Conservation (phyloP, 2,888 invertebrate species). For the Andrena praecox region DNA sequence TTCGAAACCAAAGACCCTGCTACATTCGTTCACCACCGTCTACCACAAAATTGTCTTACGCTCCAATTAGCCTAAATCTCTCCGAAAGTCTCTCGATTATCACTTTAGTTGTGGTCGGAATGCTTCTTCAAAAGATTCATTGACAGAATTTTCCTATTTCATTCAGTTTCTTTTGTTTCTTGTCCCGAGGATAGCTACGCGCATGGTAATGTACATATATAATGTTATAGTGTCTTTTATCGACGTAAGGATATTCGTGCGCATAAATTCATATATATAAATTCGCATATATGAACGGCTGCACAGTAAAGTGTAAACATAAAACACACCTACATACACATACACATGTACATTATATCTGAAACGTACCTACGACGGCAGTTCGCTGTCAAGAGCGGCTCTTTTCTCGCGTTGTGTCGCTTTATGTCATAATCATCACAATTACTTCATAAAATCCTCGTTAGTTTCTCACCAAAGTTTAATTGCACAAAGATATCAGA, state of each 20-base stretch:
- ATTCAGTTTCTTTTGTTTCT: slow-evolving; percentile 41
- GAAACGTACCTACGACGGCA: slow-evolving; percentile 66
- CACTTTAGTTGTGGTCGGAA: slow-evolving; percentile 73
- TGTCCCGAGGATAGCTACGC: slow-evolving; percentile 77
- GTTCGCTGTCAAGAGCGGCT: slow-evolving; percentile 69
- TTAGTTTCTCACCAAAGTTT: slow-evolving; percentile 62
- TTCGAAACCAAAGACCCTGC: slow-evolving; percentile 81
- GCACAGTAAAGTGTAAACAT: slow-evolving; percentile 31
- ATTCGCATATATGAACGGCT: neutral
- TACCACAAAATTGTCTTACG: slow-evolving; percentile 78
- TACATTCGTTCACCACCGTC: slow-evolving; percentile 79
- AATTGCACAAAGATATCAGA: slow-evolving; percentile 66
- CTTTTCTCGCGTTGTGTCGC: slow-evolving; percentile 44
- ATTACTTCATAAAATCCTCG: slow-evolving; percentile 15
- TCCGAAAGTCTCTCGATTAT: slow-evolving; percentile 60
- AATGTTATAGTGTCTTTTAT: slow-evolving; percentile 83
- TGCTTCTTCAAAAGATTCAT: slow-evolving; percentile 71
- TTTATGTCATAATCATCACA: slow-evolving; percentile 45
- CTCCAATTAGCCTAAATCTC: slow-evolving; percentile 70
- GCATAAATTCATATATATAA: slow-evolving; percentile 67
- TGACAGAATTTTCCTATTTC: slow-evolving; percentile 65
- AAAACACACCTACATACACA: slow-evolving; percentile 29
- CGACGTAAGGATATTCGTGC: slow-evolving; percentile 79
- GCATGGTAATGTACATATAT: slow-evolving; percentile 84
- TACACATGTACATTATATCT: slow-evolving; percentile 9